Percentiles rank a stretch among this genome's conserved stretches.
phyloP scores from a whole-genome alignment of 2,113 vertebrate species.

The Leucopsar rothschildi region DNA sequence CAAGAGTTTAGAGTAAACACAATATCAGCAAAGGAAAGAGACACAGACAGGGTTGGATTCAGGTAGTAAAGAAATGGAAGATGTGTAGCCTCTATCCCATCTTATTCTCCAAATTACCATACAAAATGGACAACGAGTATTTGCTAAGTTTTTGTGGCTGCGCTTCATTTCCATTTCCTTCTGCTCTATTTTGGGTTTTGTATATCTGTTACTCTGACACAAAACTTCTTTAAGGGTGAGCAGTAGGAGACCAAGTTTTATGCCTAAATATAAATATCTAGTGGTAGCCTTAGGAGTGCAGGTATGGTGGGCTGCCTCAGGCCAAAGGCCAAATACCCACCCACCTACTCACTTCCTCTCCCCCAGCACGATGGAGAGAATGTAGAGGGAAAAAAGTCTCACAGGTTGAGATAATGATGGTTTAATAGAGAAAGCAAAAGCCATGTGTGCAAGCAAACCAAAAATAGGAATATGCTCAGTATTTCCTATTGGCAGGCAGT shows the following conservation, averaged over 20 bases:
- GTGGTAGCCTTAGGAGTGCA: not conserved
- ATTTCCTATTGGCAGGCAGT: not conserved
- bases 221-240: not conserved
- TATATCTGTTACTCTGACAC: not conserved
- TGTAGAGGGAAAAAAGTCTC: not conserved
- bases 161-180: not conserved
- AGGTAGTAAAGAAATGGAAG: not conserved
- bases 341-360: not conserved
- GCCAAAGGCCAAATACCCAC: not conserved
- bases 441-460: not conserved
- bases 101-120: not conserved
- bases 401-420: rapidly evolving
- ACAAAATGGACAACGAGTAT: not conserved
- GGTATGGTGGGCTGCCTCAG: not conserved
- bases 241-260: not conserved
- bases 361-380: not conserved
- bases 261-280: not conserved
- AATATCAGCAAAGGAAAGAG: not conserved
- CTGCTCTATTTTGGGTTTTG: not conserved
- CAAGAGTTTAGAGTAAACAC: not conserved
- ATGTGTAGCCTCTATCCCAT: not conserved
- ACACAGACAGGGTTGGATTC: not conserved
- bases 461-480: not conserved
- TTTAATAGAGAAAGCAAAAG: not conserved
- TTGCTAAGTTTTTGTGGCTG: not conserved